Base-by-base conservation (phyloP, 2,888 invertebrate genomes). In the Caenorhabditis zanzibari region DNA sequence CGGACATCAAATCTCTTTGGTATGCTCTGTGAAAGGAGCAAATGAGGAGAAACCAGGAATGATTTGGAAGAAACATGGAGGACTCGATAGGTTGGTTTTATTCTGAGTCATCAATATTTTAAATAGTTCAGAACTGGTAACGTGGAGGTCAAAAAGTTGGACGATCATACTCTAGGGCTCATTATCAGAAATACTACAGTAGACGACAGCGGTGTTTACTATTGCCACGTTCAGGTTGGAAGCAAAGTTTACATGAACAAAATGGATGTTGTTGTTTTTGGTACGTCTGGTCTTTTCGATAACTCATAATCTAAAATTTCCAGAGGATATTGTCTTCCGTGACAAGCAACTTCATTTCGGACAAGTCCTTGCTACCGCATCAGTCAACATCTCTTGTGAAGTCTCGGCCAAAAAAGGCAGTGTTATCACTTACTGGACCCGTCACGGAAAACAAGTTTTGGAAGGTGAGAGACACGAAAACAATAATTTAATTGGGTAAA, bases 301-400 rank as follows among this genome's bases (percentile, higher is more conserved):
- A 24, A 24, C 19, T 35, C n/a, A 5, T 12, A 32, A 47, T n/a
- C n/a, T n/a, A 7, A 28, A 19, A 47, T 38, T 73, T 85, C 35
- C 79, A 88, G 88, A 86, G 32, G 88, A 88, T 54, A 81, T 86
- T 49, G 81, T 73, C n/a, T 88, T 88, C 76, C 72, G 81, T 52
- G 88, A 88, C 19, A 84, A 84, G 69, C 80, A 85, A 59, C 72
- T 81, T 24, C 81, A 82, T 19, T 79, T 85, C 32, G 85, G 85
- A 9, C 59, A 81, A 44, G 73, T 88, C 32, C 73, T 86, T 44
- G 81, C 85, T 0, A 86, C 84, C 1, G 84, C 88, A 2, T 80
- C 86, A 0, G 84, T 88, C 0, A 88, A 88, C 52, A 82, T 88
- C 26, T 87, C 88, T 2, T 88, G 88, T 32, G 84, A 87, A 59